phyloP scores from a whole-genome alignment of 1,140 invertebrate species.

The Laupala kohalensis region DNA sequence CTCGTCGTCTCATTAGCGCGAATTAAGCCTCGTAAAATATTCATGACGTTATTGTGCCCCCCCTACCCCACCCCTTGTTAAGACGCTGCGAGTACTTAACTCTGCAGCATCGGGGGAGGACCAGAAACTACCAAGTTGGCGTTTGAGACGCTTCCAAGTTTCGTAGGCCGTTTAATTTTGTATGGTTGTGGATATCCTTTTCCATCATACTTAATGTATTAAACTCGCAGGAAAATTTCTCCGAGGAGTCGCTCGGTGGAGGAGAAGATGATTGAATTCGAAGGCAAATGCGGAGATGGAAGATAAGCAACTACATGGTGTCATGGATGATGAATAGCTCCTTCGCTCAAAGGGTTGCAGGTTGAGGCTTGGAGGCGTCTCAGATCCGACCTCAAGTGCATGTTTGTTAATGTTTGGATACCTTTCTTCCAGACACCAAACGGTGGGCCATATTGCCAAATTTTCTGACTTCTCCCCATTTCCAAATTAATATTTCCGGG shows the following conservation, averaged over 20 bases:
- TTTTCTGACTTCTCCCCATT: no score
- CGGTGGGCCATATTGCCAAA: no score
- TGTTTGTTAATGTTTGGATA: no score
- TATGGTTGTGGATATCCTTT: not conserved
- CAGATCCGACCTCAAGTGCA: no score
- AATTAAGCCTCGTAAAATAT: not conserved
- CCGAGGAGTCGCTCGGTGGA: not conserved
- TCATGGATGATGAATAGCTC: not conserved
- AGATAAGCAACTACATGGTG: not conserved
- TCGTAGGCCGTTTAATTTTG: not conserved
- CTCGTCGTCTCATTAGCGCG: not conserved
- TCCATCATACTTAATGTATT: not conserved
- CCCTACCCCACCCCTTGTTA: no score
- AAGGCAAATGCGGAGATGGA: not conserved
- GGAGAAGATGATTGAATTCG: not conserved
- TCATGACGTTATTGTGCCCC: not conserved
- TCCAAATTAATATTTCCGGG: no score
- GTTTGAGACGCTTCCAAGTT: not conserved
- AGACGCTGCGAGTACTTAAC: not conserved
- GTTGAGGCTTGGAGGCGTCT: no score
- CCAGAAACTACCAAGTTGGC: not conserved
- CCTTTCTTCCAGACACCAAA: no score
- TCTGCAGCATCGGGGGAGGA: not conserved
- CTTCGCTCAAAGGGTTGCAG: no score
- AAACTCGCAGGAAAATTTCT: not conserved